Evolutionary conservation across 2,888 invertebrate species (phyloP).

Genomic region (Gandaritis pyraliata): DNA sequence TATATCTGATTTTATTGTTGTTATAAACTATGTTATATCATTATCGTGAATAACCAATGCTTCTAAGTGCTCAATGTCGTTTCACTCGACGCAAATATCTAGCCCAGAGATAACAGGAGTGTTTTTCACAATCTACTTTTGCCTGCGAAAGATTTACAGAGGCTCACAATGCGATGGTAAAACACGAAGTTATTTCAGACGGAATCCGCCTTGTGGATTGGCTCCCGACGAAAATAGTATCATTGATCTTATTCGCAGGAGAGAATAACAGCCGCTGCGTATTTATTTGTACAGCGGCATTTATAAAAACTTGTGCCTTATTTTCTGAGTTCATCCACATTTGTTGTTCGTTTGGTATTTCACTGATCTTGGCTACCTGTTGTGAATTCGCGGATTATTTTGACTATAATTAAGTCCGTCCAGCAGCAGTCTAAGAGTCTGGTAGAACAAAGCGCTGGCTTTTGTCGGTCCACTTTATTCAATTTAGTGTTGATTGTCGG

Average conservation of each 20-base stretch:
- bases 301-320: slow-evolving; percentile 59
- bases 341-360: slow-evolving; percentile 41
- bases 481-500: slow-evolving; percentile 77
- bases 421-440: not conserved
- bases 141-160: slow-evolving; percentile 74
- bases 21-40: slow-evolving; percentile 46
- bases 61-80: slow-evolving; percentile 53
- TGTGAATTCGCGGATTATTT: not conserved
- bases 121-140: slow-evolving; percentile 73
- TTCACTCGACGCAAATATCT: slow-evolving; percentile 50
- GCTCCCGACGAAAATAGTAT: slow-evolving; percentile 78
- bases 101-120: slow-evolving; percentile 58
- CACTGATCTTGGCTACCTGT: slow-evolving; percentile 7
- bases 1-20: slow-evolving; percentile 47
- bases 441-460: slow-evolving; percentile 51
- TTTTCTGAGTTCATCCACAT: slow-evolving; percentile 59
- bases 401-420: slow-evolving; percentile 8
- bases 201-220: slow-evolving; percentile 78
- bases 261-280: slow-evolving; percentile 66
- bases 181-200: slow-evolving; percentile 77
- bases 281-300: slow-evolving; percentile 68
- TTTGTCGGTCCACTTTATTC: slow-evolving; percentile 75
- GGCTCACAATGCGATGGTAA: slow-evolving; percentile 63
- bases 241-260: slow-evolving; percentile 76
- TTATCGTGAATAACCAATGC: slow-evolving; percentile 49